These are phyloP conservation scores for Lordiphosa andalusiaca DNA, from an alignment of 2,888 invertebrate genomes.

Conservation along the genomic window DNA sequence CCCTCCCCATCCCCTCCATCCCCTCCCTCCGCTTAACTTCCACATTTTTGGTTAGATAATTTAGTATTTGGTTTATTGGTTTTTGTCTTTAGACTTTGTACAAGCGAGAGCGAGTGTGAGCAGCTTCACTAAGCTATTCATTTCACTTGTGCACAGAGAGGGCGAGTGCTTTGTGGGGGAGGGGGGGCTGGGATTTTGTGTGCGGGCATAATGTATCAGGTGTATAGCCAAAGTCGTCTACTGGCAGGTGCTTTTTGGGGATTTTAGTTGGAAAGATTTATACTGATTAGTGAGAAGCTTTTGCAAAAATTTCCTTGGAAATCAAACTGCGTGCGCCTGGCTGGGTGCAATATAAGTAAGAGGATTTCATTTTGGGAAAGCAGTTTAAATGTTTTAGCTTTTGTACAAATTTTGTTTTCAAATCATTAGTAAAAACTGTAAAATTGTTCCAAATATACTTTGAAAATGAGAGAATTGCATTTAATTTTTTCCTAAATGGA, in stretches of 20 bases:
- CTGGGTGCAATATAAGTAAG: too few relatives aligned
- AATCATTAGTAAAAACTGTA: too few relatives aligned
- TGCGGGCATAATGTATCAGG: conserved; percentile 42
- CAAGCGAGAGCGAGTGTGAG: too few relatives aligned
- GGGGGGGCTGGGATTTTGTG: background rate
- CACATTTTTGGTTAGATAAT: conserved; percentile 16
- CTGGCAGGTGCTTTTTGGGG: conserved; percentile 29
- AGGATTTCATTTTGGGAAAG: too few relatives aligned
- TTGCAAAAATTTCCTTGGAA: background rate
- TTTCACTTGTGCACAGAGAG: conserved; percentile 11
- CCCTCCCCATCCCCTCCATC: background rate
- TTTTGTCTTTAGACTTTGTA: conserved; percentile 25
- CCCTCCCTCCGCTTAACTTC: conserved; percentile 4
- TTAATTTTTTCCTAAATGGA: too few relatives aligned
- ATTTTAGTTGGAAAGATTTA: conserved; percentile 43
- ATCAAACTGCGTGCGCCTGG: background rate
- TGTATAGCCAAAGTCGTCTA: conserved; percentile 17
- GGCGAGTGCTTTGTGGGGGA: background rate
- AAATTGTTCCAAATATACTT: too few relatives aligned
- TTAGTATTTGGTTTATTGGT: conserved; percentile 48
- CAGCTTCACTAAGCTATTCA: conserved; percentile 3
- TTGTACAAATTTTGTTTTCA: too few relatives aligned
- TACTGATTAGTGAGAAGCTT: conserved; percentile 29
- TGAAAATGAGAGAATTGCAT: too few relatives aligned
- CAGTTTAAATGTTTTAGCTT: too few relatives aligned